Evolutionary conservation across 2,888 invertebrate species (phyloP).

Genomic region (Crocallis elinguaria): DNA sequence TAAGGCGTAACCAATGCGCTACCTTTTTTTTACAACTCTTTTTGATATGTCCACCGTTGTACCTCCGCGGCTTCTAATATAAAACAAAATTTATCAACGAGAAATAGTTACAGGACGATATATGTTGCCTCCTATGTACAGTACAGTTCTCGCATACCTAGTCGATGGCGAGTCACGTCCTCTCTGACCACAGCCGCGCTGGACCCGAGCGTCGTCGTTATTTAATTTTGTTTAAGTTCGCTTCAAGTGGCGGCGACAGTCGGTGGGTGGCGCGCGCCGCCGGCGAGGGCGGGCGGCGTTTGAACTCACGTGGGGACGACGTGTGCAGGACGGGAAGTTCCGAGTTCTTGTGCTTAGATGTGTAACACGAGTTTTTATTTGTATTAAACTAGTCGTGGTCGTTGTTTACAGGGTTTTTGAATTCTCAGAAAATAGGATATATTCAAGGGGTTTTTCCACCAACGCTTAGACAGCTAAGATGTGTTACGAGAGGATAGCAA

Average conservation of each 20-base stretch:
- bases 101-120: too few species aligned
- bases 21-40: too few species aligned
- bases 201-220: not conserved
- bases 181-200: not conserved
- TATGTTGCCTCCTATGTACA: too few species aligned
- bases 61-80: too few species aligned
- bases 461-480: too few species aligned
- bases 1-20: too few species aligned
- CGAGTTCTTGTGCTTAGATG: not conserved
- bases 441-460: too few species aligned
- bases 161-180: not conserved
- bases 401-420: not conserved
- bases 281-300: not conserved
- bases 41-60: too few species aligned
- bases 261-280: too few species aligned
- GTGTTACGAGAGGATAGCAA: not conserved
- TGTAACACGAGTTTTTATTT: not conserved
- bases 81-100: too few species aligned
- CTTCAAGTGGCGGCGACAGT: conserved; percentile 12
- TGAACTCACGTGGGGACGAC: not conserved
- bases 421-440: too few species aligned
- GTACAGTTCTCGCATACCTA: too few species aligned
- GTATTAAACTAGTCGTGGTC: not conserved
- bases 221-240: conserved; percentile 14
- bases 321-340: not conserved